phyloP scores from a whole-genome alignment of 2,797 vertebrate genomes.

The Amazonetta brasiliensis region DNA sequence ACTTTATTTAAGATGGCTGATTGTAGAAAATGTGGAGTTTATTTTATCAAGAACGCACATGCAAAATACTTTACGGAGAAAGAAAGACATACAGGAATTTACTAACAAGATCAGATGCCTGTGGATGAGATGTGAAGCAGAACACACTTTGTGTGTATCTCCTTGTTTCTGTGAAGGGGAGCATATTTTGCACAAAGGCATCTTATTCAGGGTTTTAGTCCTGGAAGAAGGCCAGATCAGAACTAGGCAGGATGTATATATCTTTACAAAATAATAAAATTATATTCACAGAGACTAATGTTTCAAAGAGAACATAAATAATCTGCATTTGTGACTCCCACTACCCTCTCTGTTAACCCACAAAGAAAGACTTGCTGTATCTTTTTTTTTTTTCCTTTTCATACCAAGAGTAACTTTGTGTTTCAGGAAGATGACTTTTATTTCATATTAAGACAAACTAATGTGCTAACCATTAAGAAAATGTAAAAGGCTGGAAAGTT shows the following conservation, averaged over 20 bases:
- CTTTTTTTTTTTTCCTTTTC: not conserved
- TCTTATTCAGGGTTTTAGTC: not conserved
- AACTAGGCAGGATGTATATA: not conserved
- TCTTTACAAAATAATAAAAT: not conserved
- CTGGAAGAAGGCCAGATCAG: not conserved
- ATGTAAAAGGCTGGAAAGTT: not conserved
- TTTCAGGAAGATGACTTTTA: not conserved
- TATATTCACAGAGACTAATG: not conserved
- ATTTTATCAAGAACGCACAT: not conserved
- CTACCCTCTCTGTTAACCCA: not conserved
- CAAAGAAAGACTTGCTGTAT: not conserved
- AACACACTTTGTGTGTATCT: not conserved
- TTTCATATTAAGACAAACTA: not conserved
- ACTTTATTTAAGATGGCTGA: not conserved
- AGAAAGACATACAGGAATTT: not conserved
- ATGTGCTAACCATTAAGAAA: not conserved
- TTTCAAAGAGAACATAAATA: not conserved
- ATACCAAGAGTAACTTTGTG: not conserved
- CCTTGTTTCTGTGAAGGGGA: not conserved
- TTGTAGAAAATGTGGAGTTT: not conserved
- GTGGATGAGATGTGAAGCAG: not conserved
- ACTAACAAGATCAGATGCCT: not conserved
- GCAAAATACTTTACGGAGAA: not conserved
- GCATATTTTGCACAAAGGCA: not conserved
- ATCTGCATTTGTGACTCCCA: not conserved